Evolutionary conservation across 2,888 invertebrate species (phyloP), one percentile per base, ranked within the genome.

Genomic region (Platycnemis pennipes): DNA sequence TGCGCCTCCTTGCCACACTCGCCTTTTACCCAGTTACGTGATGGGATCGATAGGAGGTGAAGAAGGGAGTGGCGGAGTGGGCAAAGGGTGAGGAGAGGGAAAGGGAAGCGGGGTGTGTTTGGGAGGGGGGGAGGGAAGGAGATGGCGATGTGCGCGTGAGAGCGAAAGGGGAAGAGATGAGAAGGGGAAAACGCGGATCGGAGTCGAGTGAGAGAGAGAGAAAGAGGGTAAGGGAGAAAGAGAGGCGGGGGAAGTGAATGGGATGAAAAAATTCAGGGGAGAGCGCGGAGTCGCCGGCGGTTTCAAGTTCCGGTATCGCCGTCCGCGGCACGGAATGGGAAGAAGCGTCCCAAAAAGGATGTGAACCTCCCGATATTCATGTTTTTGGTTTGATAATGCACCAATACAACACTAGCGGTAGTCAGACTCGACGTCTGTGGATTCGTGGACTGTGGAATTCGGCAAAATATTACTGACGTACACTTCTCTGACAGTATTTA

Each of bases 11-110:
- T 53, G 11, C 19, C 7, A 7, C 63, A 8, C 26, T n/a, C n/a
- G 26, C 26, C 63, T n/a, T 49, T 63, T 63, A 63, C 63, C 63
- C 63, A 63, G 63, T 63, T 63, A 63, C 63, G 63, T n/a, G 86
- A 37, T 44, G 88, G 88, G 49, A 53, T 37, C 49, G 49, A 49
- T 88, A 88, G 88, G 53, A 49, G 49, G 88, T 88, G 88, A 88
- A 88, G 49, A 46, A 49, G 88, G 88, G 31, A 44, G 86, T 42
- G 86, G 42, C 44, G 37, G 42, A 86, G 44, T 19, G 42, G 86
- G 13, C 11, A 44, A 44, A 42, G 19, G 19, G 86, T 16, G 42
- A 5, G 77, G n/a, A 37, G 42, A 44, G 86, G 4, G 44, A 13
- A 42, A 22, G 44, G 42, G 42, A 42, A 86, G 44, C 22, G 44